Percentiles rank a stretch among this genome's conserved stretches.
These are phyloP conservation scores for Molossus molossus DNA, from an alignment of 2,797 vertebrate species.

Conservation along the genomic window DNA sequence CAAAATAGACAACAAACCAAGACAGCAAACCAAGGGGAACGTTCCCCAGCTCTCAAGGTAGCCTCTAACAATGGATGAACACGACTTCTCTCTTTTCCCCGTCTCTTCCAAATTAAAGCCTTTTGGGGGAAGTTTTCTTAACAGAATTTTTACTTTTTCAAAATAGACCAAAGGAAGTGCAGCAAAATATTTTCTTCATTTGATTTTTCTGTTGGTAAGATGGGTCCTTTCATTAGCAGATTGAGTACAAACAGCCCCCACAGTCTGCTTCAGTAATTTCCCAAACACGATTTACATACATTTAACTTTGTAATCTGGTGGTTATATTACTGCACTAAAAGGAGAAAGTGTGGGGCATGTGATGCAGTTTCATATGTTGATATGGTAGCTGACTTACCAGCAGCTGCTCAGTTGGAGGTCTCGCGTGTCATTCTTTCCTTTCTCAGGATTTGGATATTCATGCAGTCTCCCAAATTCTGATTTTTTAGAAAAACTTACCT, in stretches of 20 bases:
- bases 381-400: slow-evolving; percentile 81
- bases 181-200: slow-evolving; percentile 83
- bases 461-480: background rate
- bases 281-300: slow-evolving; percentile 89
- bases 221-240: slow-evolving; percentile 87
- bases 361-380: slow-evolving; percentile 80
- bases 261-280: slow-evolving; percentile 86
- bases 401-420: slow-evolving; percentile 37
- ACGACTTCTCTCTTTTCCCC: slow-evolving; percentile 37
- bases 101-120: slow-evolving; percentile 72
- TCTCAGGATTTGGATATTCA: slow-evolving; percentile 58
- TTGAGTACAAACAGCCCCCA: slow-evolving; percentile 85
- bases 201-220: slow-evolving; percentile 85
- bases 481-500: background rate
- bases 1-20: slow-evolving; percentile 67
- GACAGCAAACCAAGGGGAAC: slow-evolving; percentile 68
- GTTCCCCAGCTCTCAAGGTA: slow-evolving; percentile 48
- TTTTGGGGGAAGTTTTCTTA: slow-evolving; percentile 72
- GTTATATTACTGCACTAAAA: slow-evolving; percentile 85
- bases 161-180: slow-evolving; percentile 78
- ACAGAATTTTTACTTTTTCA: slow-evolving; percentile 79
- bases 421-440: background rate
- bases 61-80: slow-evolving; percentile 62
- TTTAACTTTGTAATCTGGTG: slow-evolving; percentile 88
- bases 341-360: slow-evolving; percentile 85